phyloP scores from a whole-genome alignment of 1,140 invertebrate genomes.

The Papilio xuthus region DNA sequence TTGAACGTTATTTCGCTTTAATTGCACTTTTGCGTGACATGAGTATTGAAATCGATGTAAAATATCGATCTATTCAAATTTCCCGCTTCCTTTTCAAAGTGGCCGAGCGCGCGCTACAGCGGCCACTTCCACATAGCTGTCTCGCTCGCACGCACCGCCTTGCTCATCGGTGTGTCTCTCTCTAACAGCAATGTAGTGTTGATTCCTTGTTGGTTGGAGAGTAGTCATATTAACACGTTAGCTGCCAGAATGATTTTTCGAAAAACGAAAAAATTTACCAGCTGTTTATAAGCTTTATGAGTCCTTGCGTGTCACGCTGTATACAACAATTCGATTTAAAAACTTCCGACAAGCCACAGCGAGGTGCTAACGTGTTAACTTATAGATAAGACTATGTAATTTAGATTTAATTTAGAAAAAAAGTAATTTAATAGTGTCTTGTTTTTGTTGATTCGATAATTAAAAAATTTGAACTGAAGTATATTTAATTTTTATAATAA shows the following conservation, averaged over 20 bases:
- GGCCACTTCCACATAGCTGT: background rate
- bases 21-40: background rate
- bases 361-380: too few relatives aligned
- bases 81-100: background rate
- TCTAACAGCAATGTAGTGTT: background rate
- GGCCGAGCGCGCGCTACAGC: background rate
- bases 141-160: background rate
- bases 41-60: background rate
- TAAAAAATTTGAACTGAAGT: too few relatives aligned
- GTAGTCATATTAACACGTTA: too few relatives aligned
- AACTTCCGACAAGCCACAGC: too few relatives aligned
- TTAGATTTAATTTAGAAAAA: background rate
- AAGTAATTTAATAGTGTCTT: background rate
- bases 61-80: background rate
- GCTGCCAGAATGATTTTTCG: too few relatives aligned
- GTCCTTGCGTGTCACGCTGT: too few relatives aligned
- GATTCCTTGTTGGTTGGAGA: too few relatives aligned
- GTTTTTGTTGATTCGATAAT: background rate
- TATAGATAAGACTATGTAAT: background rate
- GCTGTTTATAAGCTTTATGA: too few relatives aligned
- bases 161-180: background rate
- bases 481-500: too few relatives aligned
- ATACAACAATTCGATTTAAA: too few relatives aligned
- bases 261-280: too few relatives aligned
- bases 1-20: too few relatives aligned